Conservation (phyloP, 2,113 vertebrate genomes). For the Garra rufa region DNA sequence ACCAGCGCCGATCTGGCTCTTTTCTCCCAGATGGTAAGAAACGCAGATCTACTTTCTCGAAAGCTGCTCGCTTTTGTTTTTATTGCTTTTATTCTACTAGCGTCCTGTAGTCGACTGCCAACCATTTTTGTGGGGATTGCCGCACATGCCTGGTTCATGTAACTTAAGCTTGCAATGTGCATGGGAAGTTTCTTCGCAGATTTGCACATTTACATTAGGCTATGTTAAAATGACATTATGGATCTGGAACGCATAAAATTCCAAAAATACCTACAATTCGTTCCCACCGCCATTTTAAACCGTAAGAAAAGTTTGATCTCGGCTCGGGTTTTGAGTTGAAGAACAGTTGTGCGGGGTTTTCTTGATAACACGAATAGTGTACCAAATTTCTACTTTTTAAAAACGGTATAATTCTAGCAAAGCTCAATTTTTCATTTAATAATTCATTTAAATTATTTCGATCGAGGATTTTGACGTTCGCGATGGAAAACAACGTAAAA, state of each 20-base stretch:
- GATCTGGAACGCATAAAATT: not conserved
- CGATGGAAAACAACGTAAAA: not conserved
- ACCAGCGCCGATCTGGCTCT: conserved; percentile 92
- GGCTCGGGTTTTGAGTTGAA: not conserved
- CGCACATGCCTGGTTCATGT: not conserved
- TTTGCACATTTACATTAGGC: not conserved
- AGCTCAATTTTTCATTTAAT: not conserved
- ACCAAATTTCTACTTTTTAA: not conserved
- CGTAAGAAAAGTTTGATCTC: not conserved
- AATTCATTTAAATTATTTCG: not conserved
- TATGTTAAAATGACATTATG: not conserved
- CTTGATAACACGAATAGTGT: not conserved
- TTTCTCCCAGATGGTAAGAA: conserved; percentile 96
- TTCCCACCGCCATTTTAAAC: not conserved
- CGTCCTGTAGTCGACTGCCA: not conserved
- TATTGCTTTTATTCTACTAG: not conserved
- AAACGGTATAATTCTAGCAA: not conserved
- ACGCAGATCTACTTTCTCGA: not conserved
- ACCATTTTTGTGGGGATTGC: not conserved
- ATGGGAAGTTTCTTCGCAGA: not conserved
- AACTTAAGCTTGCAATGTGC: not conserved
- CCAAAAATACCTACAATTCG: not conserved
- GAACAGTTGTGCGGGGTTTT: not conserved
- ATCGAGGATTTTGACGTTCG: not conserved
- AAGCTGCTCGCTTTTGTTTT: not conserved